These are phyloP conservation scores for Zhengitettix transpicula DNA, from an alignment of 2,888 invertebrate species.

Conservation along the genomic window DNA sequence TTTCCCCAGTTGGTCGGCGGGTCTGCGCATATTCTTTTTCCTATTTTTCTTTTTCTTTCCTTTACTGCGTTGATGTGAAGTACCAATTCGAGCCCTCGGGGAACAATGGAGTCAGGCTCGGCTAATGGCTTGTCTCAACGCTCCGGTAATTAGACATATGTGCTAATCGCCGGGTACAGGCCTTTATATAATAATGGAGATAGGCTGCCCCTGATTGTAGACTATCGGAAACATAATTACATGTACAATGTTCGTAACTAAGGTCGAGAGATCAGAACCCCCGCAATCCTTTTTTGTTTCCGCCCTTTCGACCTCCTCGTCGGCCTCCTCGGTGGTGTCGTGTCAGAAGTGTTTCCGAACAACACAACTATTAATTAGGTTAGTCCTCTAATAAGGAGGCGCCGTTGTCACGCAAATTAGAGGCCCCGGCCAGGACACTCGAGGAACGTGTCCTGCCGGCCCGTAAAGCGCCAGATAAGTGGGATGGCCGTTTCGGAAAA, in stretches of 20 bases:
- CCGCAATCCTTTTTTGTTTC: neutral
- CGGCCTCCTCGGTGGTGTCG: neutral
- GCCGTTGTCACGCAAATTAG: no score
- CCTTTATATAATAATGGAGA: conserved; percentile 1
- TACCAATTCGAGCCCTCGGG: neutral
- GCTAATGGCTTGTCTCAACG: neutral
- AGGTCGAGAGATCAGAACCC: neutral
- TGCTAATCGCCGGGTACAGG: conserved; percentile 5
- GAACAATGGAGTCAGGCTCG: neutral
- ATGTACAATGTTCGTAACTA: neutral
- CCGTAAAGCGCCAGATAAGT: no score
- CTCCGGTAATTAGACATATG: conserved; percentile 5
- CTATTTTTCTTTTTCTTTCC: no score
- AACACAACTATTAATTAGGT: no score
- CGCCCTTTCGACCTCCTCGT: neutral
- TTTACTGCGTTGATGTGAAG: no score
- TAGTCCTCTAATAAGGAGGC: no score
- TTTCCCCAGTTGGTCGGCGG: no score
- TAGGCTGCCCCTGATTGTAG: conserved; percentile 1
- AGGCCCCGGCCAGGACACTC: no score
- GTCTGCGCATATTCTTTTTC: no score
- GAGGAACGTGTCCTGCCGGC: no score
- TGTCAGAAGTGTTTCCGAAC: no score
- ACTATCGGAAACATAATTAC: neutral
- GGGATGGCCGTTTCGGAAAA: no score